phyloP scores from a whole-genome alignment of 2,797 vertebrate species.

The Sebastes minor region DNA sequence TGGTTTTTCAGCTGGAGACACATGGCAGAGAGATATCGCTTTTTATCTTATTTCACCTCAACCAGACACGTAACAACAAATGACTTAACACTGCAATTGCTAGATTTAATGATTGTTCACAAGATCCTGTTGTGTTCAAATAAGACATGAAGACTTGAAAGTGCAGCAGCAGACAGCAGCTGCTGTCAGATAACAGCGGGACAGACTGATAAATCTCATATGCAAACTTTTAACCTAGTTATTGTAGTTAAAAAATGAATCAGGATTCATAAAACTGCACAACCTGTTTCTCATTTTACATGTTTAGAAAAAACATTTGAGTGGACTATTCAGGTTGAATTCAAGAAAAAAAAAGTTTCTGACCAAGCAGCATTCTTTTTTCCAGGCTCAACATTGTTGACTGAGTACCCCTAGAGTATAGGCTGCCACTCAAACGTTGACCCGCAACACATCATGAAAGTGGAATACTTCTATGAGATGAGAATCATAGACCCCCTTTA shows the following conservation, averaged over 20 bases:
- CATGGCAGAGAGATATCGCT: not conserved
- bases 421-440: not conserved
- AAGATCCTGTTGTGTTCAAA: not conserved
- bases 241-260: constrained; percentile 20
- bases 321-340: not conserved
- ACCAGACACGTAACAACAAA: not conserved
- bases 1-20: not conserved
- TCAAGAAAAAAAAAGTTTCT: not conserved
- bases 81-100: not conserved
- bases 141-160: not conserved
- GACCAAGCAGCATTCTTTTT: not conserved
- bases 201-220: constrained; percentile 8
- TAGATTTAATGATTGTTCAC: not conserved
- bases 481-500: not conserved
- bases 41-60: not conserved
- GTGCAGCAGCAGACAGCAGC: not conserved
- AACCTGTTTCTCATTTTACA: not conserved
- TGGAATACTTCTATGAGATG: not conserved
- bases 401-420: not conserved
- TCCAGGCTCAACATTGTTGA: no score
- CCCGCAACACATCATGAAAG: not conserved
- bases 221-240: constrained; percentile 24
- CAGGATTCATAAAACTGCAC: not conserved
- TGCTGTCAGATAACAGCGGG: not conserved
- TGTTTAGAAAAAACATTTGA: not conserved